Evolutionary conservation across 2,888 invertebrate genomes (phyloP).

Genomic region (Lordiphosa fenestrarum): DNA sequence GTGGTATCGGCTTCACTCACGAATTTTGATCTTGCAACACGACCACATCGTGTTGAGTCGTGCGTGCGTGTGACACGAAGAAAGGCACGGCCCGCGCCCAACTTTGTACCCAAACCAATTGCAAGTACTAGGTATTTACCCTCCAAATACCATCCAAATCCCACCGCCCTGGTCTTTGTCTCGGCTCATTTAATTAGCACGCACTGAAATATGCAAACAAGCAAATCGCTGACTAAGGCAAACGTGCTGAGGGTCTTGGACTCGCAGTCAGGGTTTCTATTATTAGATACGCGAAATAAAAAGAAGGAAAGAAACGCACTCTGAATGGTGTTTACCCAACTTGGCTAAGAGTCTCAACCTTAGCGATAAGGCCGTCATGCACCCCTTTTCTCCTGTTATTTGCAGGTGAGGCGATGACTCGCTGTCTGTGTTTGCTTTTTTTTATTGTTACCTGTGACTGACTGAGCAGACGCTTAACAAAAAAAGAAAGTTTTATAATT

Average conservation of each 20-base stretch:
- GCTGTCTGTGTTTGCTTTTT: constrained; percentile 9
- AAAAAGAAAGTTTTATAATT: constrained; percentile 8
- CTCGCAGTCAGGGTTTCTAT: constrained; percentile 8
- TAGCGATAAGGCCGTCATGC: constrained; percentile 2
- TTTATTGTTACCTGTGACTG: not conserved
- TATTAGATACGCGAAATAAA: constrained; percentile 18
- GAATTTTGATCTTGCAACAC: too few relatives aligned
- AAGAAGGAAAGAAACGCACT: constrained; percentile 10
- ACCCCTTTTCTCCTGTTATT: constrained; percentile 2
- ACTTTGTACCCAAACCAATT: too few relatives aligned
- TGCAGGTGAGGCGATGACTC: constrained; percentile 7
- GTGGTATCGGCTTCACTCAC: too few relatives aligned
- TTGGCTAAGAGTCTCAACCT: constrained; percentile 6
- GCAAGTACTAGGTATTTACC: too few relatives aligned
- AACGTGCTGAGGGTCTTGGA: constrained; percentile 9
- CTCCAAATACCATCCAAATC: not conserved
- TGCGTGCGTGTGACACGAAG: too few relatives aligned
- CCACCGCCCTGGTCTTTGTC: too few relatives aligned
- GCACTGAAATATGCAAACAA: constrained; percentile 4
- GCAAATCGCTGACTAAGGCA: not conserved
- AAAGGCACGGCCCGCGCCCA: too few relatives aligned
- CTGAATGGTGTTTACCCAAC: constrained; percentile 1
- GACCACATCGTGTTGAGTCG: too few relatives aligned
- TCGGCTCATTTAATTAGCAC: constrained; percentile 1
- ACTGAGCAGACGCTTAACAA: too few relatives aligned